Evolutionary conservation across 2,888 invertebrate species (phyloP), one percentile per base, ranked within the genome.

Genomic region (Polydesmus complanatus): DNA sequence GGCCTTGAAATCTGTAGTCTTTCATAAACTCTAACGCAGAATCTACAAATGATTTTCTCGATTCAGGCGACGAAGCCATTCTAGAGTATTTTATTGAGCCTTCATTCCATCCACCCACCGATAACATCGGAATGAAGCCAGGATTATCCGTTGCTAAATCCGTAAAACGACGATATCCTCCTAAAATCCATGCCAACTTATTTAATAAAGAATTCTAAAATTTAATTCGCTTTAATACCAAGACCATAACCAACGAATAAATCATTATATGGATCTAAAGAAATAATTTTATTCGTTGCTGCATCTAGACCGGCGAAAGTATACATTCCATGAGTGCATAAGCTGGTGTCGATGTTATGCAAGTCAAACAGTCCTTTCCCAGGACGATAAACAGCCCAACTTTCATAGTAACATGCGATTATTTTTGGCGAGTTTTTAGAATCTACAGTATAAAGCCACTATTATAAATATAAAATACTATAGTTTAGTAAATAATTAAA

Each of bases 81-180:
- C 22, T 1, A 22, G 57, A 57, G 49, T 49, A 57, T 1, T 5
- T 2, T 2, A 5, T 25, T 22, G 57, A 49, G 1, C 57, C 57
- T 50, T 57, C 57, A 27, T 57, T 57, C 57, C 57, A 57, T 5
- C 57, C 57, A 23, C 57, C 57, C 8, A 58, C 58, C n/a, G 58
- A 51, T 11, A 58, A 22, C 52, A 52, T 52, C 3, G 58, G 52
- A 2, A 58, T 37, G 18, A 58, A 52, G 25, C 25, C 22, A 3
- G 58, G 52, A 21, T 58, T 52, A 14, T 27, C 2, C 19, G 50
- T 26, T 1, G 27, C 25, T 18, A 58, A 27, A 14, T 14, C 27
- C 14, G 52, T 27, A 27, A 58, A 58, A 8, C 52, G 25, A 50
- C n/a, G 2, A 52, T 26, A 58, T 11, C 51, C 58, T 27, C 52